Conservation (phyloP, 2,797 vertebrate species). For the Darevskia nairensis region DNA sequence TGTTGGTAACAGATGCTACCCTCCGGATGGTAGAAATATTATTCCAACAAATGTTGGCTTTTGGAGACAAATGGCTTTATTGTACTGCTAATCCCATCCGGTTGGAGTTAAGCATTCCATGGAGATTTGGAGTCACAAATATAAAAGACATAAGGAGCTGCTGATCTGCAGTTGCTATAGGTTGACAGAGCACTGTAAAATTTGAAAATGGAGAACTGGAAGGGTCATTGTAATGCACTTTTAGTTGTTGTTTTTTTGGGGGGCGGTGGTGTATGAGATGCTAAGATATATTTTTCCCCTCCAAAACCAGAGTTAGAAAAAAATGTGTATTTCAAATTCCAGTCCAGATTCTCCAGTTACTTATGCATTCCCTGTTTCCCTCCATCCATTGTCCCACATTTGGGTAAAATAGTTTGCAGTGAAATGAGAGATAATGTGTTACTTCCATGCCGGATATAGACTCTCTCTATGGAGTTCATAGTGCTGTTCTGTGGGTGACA, state of each 20-base stretch:
- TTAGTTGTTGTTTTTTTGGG: neutral
- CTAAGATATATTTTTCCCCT: neutral
- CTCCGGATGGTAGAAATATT: slow-evolving; percentile 15
- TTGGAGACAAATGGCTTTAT: slow-evolving; percentile 26
- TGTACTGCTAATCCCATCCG: slow-evolving; percentile 30
- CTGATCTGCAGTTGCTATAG: slow-evolving; percentile 20
- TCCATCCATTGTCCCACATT: neutral
- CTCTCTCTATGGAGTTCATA: neutral
- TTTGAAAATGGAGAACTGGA: neutral
- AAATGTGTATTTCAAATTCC: slow-evolving; percentile 14
- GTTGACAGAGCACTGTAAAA: slow-evolving; percentile 36
- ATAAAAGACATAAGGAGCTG: slow-evolving; percentile 26
- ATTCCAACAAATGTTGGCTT: slow-evolving; percentile 35
- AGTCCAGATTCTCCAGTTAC: neutral
- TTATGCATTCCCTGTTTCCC: neutral
- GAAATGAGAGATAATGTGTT: neutral
- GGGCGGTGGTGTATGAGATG: neutral
- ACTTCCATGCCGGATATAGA: too few relatives aligned
- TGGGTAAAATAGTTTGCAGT: slow-evolving; percentile 5
- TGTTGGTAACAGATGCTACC: slow-evolving; percentile 16
- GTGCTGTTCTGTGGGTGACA: neutral
- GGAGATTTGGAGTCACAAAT: neutral
- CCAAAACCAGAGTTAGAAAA: slow-evolving; percentile 3
- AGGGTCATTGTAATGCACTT: neutral
- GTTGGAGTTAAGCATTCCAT: slow-evolving; percentile 30